Percentiles rank a stretch among this genome's conserved stretches.
Evolutionary conservation across 2,888 invertebrate species (phyloP).

Genomic region (Pinctada fucata): DNA sequence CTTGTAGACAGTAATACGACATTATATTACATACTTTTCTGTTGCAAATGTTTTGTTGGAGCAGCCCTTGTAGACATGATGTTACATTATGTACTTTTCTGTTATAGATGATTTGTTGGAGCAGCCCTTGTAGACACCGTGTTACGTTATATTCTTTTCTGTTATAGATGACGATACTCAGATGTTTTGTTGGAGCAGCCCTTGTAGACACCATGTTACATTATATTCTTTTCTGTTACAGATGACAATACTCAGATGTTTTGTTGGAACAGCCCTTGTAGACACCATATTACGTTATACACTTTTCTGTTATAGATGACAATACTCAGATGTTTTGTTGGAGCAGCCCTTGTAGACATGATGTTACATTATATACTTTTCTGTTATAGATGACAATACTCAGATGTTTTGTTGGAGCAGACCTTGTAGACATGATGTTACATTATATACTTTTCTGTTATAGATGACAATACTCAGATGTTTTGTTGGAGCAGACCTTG

Average conservation of each 20-base stretch:
- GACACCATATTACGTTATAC: no score
- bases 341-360: no score
- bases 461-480: constrained; percentile 5
- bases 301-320: no score
- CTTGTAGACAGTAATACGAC: no score
- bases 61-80: no score
- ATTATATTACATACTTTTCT: no score
- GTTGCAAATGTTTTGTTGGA: no score
- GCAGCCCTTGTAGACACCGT: no score
- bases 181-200: no score
- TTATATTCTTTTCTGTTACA: background rate
- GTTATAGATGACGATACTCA: constrained; percentile 16
- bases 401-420: background rate
- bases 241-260: constrained; percentile 16
- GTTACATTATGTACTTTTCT: background rate
- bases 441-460: background rate
- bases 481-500: no score
- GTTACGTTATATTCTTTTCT: background rate
- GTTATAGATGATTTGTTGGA: constrained; percentile 28
- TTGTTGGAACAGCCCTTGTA: constrained; percentile 79
- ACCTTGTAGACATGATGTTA: background rate
- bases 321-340: constrained; percentile 39
- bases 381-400: constrained; percentile 10
- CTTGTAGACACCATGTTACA: no score
- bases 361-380: no score